Conservation (phyloP, 2,113 vertebrate species). For the Takifugu flavidus region DNA sequence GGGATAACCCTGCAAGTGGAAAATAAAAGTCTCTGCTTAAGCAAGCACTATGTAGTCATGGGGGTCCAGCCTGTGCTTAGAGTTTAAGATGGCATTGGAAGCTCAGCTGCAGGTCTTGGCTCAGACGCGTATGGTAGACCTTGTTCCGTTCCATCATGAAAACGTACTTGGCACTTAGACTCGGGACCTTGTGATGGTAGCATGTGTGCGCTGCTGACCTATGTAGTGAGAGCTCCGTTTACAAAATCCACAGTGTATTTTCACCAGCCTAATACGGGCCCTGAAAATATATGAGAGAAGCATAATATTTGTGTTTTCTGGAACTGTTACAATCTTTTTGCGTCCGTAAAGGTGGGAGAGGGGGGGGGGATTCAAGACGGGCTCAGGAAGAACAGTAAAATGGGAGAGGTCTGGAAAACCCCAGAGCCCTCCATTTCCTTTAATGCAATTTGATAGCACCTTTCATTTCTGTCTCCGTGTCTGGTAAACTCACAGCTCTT, state of each 20-base stretch:
- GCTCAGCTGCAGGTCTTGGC: conserved; percentile 47
- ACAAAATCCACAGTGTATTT: conserved; percentile 1
- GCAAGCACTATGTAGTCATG: conserved; percentile 34
- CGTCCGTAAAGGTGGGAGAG: not conserved
- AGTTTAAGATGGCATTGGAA: conserved; percentile 35
- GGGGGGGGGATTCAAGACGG: not conserved
- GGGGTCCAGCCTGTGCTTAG: conserved; percentile 38
- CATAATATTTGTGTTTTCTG: conserved; percentile 8
- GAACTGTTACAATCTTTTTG: not conserved
- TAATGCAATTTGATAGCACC: conserved; percentile 3
- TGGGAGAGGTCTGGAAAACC: conserved; percentile 3
- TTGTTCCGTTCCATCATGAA: conserved; percentile 31
- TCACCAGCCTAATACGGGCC: not conserved
- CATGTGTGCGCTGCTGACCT: conserved; percentile 10
- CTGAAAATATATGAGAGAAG: conserved; percentile 8
- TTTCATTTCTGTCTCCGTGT: not conserved
- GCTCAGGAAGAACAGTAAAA: not conserved
- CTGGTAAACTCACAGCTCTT: conserved; percentile 1
- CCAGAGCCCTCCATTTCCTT: conserved; percentile 4
- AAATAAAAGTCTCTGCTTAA: conserved; percentile 49
- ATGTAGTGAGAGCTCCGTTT: conserved; percentile 5
- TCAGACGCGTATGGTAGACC: conserved; percentile 17
- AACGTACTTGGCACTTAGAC: conserved; percentile 26
- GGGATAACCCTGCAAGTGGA: conserved; percentile 47
- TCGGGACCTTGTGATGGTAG: conserved; percentile 15